Evolutionary conservation across 1,140 invertebrate species (phyloP), one percentile per base, ranked within the genome.

Genomic region (Aphis craccivora): DNA sequence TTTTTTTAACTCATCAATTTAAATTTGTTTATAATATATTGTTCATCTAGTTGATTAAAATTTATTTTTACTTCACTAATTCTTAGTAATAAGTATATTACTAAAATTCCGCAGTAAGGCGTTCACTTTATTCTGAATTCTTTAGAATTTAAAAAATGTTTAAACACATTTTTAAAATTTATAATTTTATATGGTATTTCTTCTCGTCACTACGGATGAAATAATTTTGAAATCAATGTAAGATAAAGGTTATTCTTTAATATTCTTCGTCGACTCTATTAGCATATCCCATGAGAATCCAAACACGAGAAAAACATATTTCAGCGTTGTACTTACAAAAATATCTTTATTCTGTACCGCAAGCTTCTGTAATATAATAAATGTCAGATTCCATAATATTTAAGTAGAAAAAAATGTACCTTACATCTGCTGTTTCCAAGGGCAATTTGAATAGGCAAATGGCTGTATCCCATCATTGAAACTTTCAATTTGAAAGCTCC

Each of bases 241-340:
- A n/a, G 43, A 48, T n/a, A 18, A 11, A 87, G 30, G 86, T 48
- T n/a, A n/a, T 84, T 40, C 37, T 40, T 87, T 48, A 48, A 18
- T 87, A 48, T 87, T 48, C n/a, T 87, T 87, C 45, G 43, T 45
- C 86, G 86, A 87, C 43, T 87, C 11, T 87, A 8, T 87, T 87
- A 87, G 86, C 86, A 48, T n/a, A 45, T 87, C 86, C 86, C 86
- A n/a, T 18, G 43, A 45, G 43, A 45, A 48, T n/a, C 30, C 43
- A 48, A 48, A 48, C 86, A n/a, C 14, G 45, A 87, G 25, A 87
- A 87, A 87, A 48, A 87, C 43, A 87, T 87, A 87, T 87, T 87
- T 87, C 86, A n/a, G 25, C 43, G 30, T 48, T 18, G 43, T 87
- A 48, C 43, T 45, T 45, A 86, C 40, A 3, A 45, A 86, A 86